Evolutionary conservation across 1,140 invertebrate genomes (phyloP), one percentile per base, ranked within the genome.

Genomic region (Neodiprion lecontei): DNA sequence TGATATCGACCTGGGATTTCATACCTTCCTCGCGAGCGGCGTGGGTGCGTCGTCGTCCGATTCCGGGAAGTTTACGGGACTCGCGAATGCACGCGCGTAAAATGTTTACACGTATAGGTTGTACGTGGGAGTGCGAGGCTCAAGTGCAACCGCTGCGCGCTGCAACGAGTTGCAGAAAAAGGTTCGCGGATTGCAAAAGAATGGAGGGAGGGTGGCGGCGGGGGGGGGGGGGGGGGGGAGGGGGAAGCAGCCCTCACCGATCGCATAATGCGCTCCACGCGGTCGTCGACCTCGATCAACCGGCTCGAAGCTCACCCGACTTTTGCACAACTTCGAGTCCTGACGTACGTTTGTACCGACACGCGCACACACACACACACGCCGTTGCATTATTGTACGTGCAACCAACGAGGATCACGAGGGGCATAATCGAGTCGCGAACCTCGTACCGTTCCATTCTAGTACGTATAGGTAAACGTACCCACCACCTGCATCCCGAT

Each of bases 61-160:
- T 88, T 88, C 88, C 82, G 83, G 85, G 87, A 89, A 88, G 85
- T 82, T 89, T 89, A 89, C 88, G 88, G 88, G 86, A 89, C 85
- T 83, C 83, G 77, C 82, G 77, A 73, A 78, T 73, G 70, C 78
- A 61, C 53, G 11, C 53, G 3, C 0, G 28, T 40, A 40, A 21
- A 21, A 21, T 21, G 17, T 0, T 53, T 53, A 61, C 4, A 14
- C 8, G 9, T 12, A 61, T 61, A 17, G n/a, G 53, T 12, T 12
- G 9, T 61, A 61, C 53, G 11, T 17, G 53, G 53, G 53, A 17
- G 53, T 9, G 53, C 53, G 53, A 17, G 53, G 5, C 53, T 17
- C n/a, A 61, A 61, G 28, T 40, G 28, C 28, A 17, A 10, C 50
- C n/a, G n/a, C 10, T 10, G 10, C 50, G n/a, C 53, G 11, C 53